A percentile compares a stretch with the other conserved stretches of the same genome.
These are phyloP conservation scores for Pangasius sanitwongsei DNA, from an alignment of 2,797 vertebrate genomes.

Conservation along the genomic window DNA sequence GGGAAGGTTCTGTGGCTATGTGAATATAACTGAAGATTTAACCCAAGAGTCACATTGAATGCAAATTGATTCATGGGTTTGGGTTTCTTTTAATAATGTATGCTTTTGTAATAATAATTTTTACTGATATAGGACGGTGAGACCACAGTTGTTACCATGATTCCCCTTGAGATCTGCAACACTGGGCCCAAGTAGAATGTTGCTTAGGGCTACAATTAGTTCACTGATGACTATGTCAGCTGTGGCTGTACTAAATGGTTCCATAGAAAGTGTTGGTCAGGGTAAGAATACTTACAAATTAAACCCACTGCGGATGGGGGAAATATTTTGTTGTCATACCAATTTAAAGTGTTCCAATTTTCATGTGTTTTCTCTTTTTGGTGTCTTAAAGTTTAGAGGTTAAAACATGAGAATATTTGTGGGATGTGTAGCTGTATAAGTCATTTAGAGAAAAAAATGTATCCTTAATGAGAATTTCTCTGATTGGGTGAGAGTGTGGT, in stretches of 20 bases:
- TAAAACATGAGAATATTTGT: no score
- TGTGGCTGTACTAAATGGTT: not conserved
- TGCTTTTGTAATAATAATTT: not conserved
- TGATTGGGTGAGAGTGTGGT: not conserved
- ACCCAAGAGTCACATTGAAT: not conserved
- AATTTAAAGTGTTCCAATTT: no score
- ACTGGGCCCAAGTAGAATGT: no score
- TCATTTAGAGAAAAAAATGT: not conserved
- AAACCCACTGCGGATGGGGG: no score
- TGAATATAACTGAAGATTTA: not conserved
- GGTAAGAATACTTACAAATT: no score
- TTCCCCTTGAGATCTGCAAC: not conserved
- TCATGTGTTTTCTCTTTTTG: no score
- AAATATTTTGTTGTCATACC: no score
- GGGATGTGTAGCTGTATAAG: not conserved
- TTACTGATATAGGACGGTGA: not conserved
- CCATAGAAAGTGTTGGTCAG: not conserved
- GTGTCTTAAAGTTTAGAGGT: no score
- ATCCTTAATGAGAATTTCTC: not conserved
- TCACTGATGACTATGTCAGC: not conserved
- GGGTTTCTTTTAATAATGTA: not conserved
- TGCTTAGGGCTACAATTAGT: slow-evolving; percentile 1
- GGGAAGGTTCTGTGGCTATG: not conserved
- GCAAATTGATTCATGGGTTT: not conserved
- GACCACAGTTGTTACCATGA: not conserved